phyloP scores from a whole-genome alignment of 2,888 invertebrate species.

The Caenorhabditis sp. region DNA sequence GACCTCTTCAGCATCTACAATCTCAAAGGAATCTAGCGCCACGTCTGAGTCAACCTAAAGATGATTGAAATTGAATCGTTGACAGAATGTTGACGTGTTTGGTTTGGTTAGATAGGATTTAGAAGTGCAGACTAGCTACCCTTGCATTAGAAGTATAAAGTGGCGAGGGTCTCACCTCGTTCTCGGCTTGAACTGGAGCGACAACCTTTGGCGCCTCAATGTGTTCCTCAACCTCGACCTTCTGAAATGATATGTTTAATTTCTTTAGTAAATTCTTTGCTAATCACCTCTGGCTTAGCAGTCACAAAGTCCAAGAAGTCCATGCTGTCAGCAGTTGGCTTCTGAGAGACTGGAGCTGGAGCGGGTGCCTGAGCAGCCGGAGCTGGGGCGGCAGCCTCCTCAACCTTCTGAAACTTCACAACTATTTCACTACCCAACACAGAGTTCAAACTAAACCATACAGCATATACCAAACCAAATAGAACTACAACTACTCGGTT shows the following conservation, averaged over 20 bases:
- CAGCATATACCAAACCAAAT: conserved; percentile 32
- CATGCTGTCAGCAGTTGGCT: conserved; percentile 62
- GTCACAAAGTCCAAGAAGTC: conserved; percentile 67
- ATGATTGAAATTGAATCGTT: conserved; percentile 4
- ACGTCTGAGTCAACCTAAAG: conserved; percentile 61
- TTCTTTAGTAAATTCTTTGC: background rate
- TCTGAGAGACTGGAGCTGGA: conserved; percentile 35
- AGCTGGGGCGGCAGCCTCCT: conserved; percentile 26
- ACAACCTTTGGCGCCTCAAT: conserved; percentile 47
- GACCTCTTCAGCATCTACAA: conserved; percentile 52
- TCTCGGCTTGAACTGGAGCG: conserved; percentile 36
- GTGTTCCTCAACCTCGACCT: conserved; percentile 32
- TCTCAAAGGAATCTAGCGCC: conserved; percentile 60
- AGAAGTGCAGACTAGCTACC: conserved; percentile 50
- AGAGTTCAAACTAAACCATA: conserved; percentile 27
- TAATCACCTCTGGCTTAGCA: conserved; percentile 27
- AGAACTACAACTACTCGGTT: conserved; percentile 11
- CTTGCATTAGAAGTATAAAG: background rate
- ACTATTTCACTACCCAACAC: background rate
- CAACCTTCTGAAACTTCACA: conserved; percentile 27
- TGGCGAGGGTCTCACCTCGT: conserved; percentile 39
- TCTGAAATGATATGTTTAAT: conserved; percentile 16
- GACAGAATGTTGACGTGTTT: conserved; percentile 10
- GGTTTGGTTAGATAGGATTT: conserved; percentile 5
- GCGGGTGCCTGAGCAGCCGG: conserved; percentile 30